phyloP scores from a whole-genome alignment of 2,113 vertebrate species.

The Serilophus lunatus region DNA sequence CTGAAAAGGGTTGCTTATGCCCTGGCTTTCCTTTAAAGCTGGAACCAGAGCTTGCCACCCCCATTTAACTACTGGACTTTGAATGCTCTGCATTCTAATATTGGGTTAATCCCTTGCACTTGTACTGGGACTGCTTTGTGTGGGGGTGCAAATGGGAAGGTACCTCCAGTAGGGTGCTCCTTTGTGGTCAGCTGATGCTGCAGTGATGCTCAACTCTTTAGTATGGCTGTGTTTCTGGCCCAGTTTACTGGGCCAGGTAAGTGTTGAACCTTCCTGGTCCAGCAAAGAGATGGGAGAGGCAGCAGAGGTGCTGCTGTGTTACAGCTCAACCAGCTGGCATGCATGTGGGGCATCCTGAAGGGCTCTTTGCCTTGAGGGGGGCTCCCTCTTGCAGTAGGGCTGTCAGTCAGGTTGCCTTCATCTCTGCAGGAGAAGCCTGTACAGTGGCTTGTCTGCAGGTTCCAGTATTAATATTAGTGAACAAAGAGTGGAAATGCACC shows the following conservation, averaged over 20 bases:
- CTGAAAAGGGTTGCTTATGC: background rate
- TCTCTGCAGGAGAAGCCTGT: background rate
- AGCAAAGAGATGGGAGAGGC: background rate
- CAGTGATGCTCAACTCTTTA: background rate
- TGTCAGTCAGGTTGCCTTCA: background rate
- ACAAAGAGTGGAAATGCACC: background rate
- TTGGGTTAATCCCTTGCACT: background rate
- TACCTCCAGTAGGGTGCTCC: background rate
- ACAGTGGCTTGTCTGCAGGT: background rate
- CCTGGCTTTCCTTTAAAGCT: background rate
- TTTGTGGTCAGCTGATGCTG: background rate
- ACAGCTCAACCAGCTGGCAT: background rate
- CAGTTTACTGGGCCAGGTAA: background rate
- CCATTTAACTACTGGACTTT: background rate
- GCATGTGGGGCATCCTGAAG: background rate
- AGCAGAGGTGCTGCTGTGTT: background rate
- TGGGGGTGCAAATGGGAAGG: rapidly evolving
- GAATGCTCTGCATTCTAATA: background rate
- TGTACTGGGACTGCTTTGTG: background rate
- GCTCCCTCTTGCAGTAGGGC: background rate
- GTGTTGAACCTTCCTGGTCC: background rate
- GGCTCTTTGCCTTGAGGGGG: background rate
- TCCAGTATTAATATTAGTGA: background rate
- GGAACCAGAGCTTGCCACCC: background rate
- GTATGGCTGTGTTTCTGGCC: background rate